Conservation (phyloP, 1,140 invertebrate species). For the Pseudomyrmex pallidus region DNA sequence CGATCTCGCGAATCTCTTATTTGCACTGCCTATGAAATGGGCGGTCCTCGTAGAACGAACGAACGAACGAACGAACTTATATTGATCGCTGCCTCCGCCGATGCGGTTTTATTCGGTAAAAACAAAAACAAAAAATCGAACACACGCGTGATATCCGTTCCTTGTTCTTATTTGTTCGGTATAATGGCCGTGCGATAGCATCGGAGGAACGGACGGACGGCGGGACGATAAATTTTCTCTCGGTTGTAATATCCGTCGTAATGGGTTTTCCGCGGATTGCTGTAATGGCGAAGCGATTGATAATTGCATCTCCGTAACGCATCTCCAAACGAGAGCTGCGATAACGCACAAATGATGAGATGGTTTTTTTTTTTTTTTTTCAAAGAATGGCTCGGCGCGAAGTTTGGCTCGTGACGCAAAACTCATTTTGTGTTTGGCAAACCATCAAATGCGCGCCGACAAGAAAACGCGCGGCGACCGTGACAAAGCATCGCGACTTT, state of each 20-base stretch:
- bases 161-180: slow-evolving; percentile 45
- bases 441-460: slow-evolving; percentile 4
- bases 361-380: too few relatives aligned
- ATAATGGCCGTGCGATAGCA: slow-evolving; percentile 20
- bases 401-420: background rate
- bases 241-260: slow-evolving; percentile 26
- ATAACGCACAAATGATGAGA: background rate
- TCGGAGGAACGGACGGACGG: background rate
- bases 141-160: slow-evolving; percentile 31
- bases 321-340: background rate
- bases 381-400: too few relatives aligned
- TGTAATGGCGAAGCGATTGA: slow-evolving; percentile 4
- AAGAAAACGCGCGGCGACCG: background rate
- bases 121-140: slow-evolving; percentile 5
- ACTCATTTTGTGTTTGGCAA: slow-evolving; percentile 17
- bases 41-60: background rate
- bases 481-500: slow-evolving; percentile 27
- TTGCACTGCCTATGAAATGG: slow-evolving; percentile 12
- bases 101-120: background rate
- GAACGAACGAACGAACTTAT: slow-evolving; percentile 10
- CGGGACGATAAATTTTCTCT: slow-evolving; percentile 41
- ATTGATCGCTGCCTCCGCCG: slow-evolving; percentile 37
- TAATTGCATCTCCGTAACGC: slow-evolving; percentile 17
- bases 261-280: slow-evolving; percentile 28
- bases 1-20: slow-evolving; percentile 30